Evolutionary conservation across 1,140 invertebrate genomes (phyloP).

Genomic region (Pachypsylla venusta): DNA sequence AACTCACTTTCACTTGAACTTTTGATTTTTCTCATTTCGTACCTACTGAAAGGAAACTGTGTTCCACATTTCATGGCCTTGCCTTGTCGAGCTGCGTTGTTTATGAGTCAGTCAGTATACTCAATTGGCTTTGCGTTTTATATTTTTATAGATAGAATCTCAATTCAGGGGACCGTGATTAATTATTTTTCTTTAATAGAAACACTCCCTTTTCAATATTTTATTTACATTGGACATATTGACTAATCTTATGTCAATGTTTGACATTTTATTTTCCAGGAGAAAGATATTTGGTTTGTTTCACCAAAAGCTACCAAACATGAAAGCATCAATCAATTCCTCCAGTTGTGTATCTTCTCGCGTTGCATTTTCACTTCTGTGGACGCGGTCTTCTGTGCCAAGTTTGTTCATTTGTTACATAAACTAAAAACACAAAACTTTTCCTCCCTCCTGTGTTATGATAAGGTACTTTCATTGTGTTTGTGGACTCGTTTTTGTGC

Average conservation of each 20-base stretch:
- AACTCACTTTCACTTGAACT: no score
- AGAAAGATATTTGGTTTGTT: constrained; percentile 87
- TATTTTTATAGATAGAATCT: background rate
- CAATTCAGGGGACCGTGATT: background rate
- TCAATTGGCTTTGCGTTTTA: no score
- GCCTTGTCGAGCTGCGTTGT: no score
- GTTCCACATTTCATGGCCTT: no score
- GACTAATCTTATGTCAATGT: background rate
- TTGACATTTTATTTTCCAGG: constrained; percentile 35
- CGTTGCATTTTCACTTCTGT: constrained; percentile 85
- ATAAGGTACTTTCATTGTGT: no score
- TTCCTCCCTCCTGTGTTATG: constrained; percentile 91
- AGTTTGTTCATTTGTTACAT: constrained; percentile 93
- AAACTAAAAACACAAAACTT: constrained; percentile 92
- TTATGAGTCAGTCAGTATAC: no score
- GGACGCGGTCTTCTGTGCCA: constrained; percentile 93
- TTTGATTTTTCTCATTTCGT: no score
- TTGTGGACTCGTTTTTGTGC: no score
- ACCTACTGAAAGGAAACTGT: no score
- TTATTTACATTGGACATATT: constrained; percentile 36
- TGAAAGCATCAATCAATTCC: constrained; percentile 89
- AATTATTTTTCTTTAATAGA: background rate
- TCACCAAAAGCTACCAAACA: constrained; percentile 80
- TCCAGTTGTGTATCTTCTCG: constrained; percentile 93
- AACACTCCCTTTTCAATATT: constrained; percentile 21